Base-by-base conservation (phyloP, 2,888 invertebrate species). In the Mimas tiliae region DNA sequence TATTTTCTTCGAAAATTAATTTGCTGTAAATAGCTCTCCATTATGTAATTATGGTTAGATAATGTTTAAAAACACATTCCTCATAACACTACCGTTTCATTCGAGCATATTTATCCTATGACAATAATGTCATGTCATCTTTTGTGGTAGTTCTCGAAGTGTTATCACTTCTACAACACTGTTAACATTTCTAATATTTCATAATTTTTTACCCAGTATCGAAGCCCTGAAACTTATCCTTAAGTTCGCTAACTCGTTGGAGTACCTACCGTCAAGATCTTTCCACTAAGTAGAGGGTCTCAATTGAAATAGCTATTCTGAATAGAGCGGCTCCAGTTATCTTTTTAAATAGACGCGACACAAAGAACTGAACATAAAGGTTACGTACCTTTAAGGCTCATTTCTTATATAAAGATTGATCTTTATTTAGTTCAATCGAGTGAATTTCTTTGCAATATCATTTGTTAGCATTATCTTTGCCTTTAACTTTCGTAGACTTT, bases 271-370 rank as follows among this genome's bases (percentile, higher is more conserved):
- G 67, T 69, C 70, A 67, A 67, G 68, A 66, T 66, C 67, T 67
- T 71, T 72, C 68, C 67, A 52, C 55, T 67, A 47, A 71, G 67
- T 63, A 58, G 47, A 65, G 69, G 65, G 70, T 71, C 65, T 63
- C 72, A 71, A 73, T 75, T 72, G 70, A 74, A 72, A 70, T 67
- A 74, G 66, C 72, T 71, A 65, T 70, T 73, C 72, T 75, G 70
- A 79, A 76, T 74, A 73, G 71, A 75, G 66, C 67, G 69, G 62
- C 68, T 73, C 73, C 72, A 70, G 74, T 79, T 77, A 77, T 75
- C 73, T 72, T 76, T 74, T 73, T 72, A 77, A 81, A 77, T 71
- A 74, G 74, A 73, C 71, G 67, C 68, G 64, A 69, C 73, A 76
- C 74, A 79, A 82, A 81, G 76, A 77, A 74, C 72, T 65, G 67